Evolutionary conservation across 2,888 invertebrate species (phyloP).

Genomic region (Platycheirus albimanus): DNA sequence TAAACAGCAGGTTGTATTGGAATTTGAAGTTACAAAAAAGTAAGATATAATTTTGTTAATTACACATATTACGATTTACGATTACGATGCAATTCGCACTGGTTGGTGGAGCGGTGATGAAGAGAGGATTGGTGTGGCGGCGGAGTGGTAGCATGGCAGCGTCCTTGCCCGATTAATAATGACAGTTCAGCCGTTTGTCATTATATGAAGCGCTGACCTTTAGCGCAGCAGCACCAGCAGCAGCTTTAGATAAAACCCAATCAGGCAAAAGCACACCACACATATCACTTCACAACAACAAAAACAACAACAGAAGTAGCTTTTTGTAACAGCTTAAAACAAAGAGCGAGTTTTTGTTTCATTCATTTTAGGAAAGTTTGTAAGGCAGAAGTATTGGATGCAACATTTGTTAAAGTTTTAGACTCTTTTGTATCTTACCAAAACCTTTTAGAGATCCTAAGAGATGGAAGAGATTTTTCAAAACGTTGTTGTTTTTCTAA

Average conservation of each 20-base stretch:
- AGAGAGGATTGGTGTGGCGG: too few relatives aligned
- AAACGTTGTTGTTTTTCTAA: too few relatives aligned
- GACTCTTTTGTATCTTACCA: too few relatives aligned
- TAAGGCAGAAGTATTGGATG: not conserved
- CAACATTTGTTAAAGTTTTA: too few relatives aligned
- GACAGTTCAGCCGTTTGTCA: conserved; percentile 60
- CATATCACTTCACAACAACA: not conserved
- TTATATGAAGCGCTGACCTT: conserved; percentile 54
- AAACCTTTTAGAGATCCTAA: too few relatives aligned
- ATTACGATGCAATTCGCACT: conserved; percentile 15
- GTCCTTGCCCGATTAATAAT: conserved; percentile 50
- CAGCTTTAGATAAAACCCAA: conserved; percentile 37
- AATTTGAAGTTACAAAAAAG: conserved; percentile 2
- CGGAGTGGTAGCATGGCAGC: conserved; percentile 1
- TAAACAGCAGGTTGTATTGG: not conserved
- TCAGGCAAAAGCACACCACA: conserved; percentile 16
- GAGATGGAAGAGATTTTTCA: too few relatives aligned
- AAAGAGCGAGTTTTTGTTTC: conserved; percentile 53
- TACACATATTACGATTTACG: conserved; percentile 28
- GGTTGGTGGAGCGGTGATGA: not conserved
- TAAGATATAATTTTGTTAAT: conserved; percentile 35
- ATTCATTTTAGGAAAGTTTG: not conserved
- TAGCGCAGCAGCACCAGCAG: conserved; percentile 50
- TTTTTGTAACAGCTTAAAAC: conserved; percentile 47
- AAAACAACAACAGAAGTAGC: conserved; percentile 24